These are phyloP conservation scores for Menura novaehollandiae DNA, from an alignment of 2,113 vertebrate genomes.

Conservation along the genomic window DNA sequence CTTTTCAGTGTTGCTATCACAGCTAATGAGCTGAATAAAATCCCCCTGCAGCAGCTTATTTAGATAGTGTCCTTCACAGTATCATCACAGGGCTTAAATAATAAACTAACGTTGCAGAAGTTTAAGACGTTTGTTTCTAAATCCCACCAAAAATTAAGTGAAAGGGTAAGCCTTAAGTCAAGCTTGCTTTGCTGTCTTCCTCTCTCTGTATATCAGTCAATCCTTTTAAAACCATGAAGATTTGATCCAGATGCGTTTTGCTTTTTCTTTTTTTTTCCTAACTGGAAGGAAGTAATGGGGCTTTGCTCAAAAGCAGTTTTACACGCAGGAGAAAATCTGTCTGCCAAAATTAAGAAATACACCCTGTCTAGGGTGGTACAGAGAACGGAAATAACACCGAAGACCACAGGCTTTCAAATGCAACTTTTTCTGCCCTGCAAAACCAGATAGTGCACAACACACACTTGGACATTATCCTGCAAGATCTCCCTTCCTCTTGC, in stretches of 20 bases:
- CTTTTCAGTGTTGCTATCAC: neutral
- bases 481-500: neutral
- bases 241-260: neutral
- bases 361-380: fast-evolving
- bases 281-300: neutral
- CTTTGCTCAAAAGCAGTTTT: neutral
- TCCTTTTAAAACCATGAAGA: neutral
- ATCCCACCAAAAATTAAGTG: neutral
- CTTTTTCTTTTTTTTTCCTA: neutral
- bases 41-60: neutral
- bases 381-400: neutral
- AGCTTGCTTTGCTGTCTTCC: neutral
- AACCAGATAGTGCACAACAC: neutral
- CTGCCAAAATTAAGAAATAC: neutral
- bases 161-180: neutral
- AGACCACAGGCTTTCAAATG: neutral
- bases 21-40: neutral
- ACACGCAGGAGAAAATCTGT: neutral
- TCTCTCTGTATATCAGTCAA: neutral
- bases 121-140: neutral
- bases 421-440: neutral
- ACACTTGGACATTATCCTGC: neutral
- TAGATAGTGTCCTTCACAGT: neutral
- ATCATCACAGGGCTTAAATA: neutral
- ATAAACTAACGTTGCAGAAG: neutral